phyloP scores from a whole-genome alignment of 2,888 invertebrate species.

The Ichneumoninae sp. region DNA sequence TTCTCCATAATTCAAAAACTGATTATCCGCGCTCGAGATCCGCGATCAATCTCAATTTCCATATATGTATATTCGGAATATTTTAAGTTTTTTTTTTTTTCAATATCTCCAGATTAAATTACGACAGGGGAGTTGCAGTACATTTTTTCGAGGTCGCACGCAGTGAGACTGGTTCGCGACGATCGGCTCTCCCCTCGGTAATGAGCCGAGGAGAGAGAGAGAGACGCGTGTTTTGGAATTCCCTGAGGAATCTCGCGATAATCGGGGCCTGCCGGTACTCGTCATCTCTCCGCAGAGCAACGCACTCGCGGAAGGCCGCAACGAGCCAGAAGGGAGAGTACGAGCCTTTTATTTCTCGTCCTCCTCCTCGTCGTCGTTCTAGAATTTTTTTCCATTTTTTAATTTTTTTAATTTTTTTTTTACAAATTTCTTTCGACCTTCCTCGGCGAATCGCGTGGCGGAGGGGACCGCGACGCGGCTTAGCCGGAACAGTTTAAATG shows the following conservation, averaged over 20 bases:
- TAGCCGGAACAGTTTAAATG: constrained; percentile 61
- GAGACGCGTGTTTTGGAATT: constrained; percentile 41
- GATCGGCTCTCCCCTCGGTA: constrained; percentile 14
- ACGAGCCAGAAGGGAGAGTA: constrained; percentile 16
- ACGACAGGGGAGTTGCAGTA: background rate
- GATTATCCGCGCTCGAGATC: background rate
- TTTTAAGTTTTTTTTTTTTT: background rate
- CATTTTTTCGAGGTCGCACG: background rate
- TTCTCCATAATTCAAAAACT: background rate
- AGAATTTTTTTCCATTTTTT: background rate
- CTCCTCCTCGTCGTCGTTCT: constrained; percentile 35
- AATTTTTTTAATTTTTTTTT: constrained; percentile 3
- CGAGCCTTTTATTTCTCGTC: constrained; percentile 15
- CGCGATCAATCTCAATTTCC: background rate
- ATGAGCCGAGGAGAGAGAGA: constrained; percentile 18
- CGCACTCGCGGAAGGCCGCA: constrained; percentile 4
- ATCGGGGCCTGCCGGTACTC: constrained; percentile 51
- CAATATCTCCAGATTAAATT: background rate
- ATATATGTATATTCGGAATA: background rate
- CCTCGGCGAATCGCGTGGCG: background rate
- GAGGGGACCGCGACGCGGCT: constrained; percentile 17
- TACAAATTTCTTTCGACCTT: constrained; percentile 5
- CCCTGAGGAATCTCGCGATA: constrained; percentile 50
- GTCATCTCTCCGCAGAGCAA: constrained; percentile 43
- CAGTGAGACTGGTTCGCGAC: background rate